Conservation (phyloP, 2,888 invertebrate genomes). For the Euplagia quadripunctaria region DNA sequence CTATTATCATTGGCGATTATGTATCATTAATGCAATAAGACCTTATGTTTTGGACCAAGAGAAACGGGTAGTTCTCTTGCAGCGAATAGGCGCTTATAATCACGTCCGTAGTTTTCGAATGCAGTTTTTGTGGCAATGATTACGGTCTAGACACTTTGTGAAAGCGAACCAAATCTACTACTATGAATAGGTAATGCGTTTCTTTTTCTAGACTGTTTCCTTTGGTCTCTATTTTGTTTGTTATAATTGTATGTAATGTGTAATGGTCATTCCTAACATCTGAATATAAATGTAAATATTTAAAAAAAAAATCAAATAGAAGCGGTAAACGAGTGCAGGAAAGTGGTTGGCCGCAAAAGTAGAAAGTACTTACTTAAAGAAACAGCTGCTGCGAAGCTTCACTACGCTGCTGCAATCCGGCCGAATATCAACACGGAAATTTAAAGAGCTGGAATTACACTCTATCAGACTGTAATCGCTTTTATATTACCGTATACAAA, state of each 20-base stretch:
- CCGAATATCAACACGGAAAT: constrained; percentile 41
- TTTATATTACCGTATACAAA: background rate
- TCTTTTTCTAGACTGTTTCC: no score
- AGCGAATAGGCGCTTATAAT: no score
- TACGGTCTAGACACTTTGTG: no score
- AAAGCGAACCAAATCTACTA: no score
- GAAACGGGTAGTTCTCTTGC: no score
- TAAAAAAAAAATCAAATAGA: constrained; percentile 42
- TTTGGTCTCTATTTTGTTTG: background rate
- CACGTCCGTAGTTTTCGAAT: no score
- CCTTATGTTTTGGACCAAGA: no score
- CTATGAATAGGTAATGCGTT: no score
- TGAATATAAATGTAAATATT: background rate
- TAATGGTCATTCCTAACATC: background rate
- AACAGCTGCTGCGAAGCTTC: constrained; percentile 70
- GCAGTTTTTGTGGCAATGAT: no score
- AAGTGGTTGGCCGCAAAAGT: constrained; percentile 66
- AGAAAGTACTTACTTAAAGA: constrained; percentile 73
- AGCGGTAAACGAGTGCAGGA: constrained; percentile 62
- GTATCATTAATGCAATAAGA: no score
- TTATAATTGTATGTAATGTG: background rate
- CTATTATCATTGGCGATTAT: no score
- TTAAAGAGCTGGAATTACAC: constrained; percentile 53
- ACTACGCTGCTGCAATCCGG: constrained; percentile 45
- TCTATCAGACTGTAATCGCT: background rate